These are phyloP conservation scores for Lycia hirtaria DNA, from an alignment of 2,888 invertebrate genomes.

Conservation along the genomic window DNA sequence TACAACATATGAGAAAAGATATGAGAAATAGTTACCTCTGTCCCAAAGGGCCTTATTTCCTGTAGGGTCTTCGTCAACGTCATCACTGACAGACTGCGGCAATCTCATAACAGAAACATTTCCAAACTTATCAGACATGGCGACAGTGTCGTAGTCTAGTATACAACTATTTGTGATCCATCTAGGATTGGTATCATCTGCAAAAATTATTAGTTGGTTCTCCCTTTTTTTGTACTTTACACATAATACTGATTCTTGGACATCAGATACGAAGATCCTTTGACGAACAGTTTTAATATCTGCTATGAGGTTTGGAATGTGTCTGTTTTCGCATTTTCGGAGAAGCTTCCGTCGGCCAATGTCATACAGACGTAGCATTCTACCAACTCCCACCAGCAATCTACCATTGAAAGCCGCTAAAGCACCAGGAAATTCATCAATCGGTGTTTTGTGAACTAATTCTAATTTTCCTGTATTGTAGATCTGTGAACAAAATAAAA, in stretches of 20 bases:
- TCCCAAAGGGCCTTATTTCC: slow-evolving; percentile 99
- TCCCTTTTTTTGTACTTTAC: slow-evolving; percentile 97
- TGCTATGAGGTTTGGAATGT: slow-evolving; percentile 97
- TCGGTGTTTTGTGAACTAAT: slow-evolving; percentile 95
- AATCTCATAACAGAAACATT: slow-evolving; percentile 96
- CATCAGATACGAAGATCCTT: slow-evolving; percentile 97
- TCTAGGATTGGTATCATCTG: slow-evolving; percentile 98
- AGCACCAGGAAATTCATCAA: slow-evolving; percentile 96
- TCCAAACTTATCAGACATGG: slow-evolving; percentile 99
- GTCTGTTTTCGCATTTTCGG: slow-evolving; percentile 98
- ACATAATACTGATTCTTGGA: slow-evolving; percentile 98
- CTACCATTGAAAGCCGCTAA: slow-evolving; percentile 96
- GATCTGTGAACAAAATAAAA: slow-evolving; percentile 68
- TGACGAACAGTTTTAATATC: slow-evolving; percentile 97
- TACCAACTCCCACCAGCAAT: slow-evolving; percentile 96
- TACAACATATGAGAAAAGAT: not conserved
- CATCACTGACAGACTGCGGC: slow-evolving; percentile 96
- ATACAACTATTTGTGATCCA: slow-evolving; percentile 97
- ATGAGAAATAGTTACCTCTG: slow-evolving; percentile 79
- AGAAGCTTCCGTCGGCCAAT: slow-evolving; percentile 96
- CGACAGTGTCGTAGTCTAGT: slow-evolving; percentile 98
- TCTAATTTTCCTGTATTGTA: slow-evolving; percentile 94
- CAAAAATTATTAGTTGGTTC: slow-evolving; percentile 98
- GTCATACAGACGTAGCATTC: slow-evolving; percentile 96
- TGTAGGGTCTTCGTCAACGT: slow-evolving; percentile 99